Evolutionary conservation across 2,797 vertebrate species (phyloP).

Genomic region (Malurus splendens): DNA sequence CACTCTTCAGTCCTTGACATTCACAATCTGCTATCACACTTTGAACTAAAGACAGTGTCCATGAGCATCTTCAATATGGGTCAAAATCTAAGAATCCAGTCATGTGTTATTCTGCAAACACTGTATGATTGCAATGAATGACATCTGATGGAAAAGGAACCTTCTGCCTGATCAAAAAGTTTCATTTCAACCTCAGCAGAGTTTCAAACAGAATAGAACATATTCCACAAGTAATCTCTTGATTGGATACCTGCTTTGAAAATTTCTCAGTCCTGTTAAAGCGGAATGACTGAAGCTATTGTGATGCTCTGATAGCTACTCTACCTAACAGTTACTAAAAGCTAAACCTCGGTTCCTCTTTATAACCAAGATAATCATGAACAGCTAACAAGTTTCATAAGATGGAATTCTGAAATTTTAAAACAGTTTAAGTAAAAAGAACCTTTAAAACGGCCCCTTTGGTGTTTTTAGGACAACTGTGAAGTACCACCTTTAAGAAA

Average conservation of each 20-base stretch:
- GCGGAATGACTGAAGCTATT: background rate
- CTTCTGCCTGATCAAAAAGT: background rate
- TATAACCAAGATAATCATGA: background rate
- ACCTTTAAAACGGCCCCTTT: background rate
- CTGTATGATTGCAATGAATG: background rate
- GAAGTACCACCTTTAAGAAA: background rate
- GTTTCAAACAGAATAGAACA: background rate
- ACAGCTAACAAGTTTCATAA: background rate
- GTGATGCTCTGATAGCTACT: background rate
- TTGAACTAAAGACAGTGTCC: background rate
- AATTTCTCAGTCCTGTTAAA: background rate
- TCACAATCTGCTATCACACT: background rate
- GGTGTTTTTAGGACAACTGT: background rate
- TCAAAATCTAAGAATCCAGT: background rate
- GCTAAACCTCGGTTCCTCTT: background rate
- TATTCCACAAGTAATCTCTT: background rate
- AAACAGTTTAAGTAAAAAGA: background rate
- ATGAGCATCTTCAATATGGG: fast-evolving
- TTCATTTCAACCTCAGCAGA: background rate
- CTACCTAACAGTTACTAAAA: background rate
- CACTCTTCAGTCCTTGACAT: background rate
- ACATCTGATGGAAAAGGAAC: background rate
- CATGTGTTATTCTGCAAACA: background rate
- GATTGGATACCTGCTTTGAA: background rate
- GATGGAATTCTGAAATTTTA: background rate